A percentile compares a stretch with the other conserved stretches of the same genome.
These are phyloP conservation scores for Clusia tigrina DNA, from an alignment of 2,888 invertebrate genomes.

Conservation along the genomic window DNA sequence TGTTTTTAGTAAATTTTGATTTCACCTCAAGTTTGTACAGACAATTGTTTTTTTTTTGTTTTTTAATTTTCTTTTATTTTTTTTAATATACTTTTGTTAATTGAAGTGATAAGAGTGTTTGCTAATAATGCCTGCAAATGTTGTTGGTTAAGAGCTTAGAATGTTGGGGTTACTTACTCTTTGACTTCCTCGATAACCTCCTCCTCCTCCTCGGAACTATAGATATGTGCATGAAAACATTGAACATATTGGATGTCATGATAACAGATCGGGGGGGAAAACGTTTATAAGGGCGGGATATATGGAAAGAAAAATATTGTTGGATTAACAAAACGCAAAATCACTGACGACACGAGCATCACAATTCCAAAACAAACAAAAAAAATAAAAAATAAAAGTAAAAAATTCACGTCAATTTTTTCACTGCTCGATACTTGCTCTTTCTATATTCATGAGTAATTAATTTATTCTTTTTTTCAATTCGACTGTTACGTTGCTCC, in stretches of 20 bases:
- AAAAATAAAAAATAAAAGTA: too few species aligned
- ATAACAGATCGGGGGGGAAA: slow-evolving; percentile 20
- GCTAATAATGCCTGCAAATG: background rate
- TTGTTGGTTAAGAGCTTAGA: background rate
- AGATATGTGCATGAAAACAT: slow-evolving; percentile 26
- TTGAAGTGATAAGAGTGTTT: slow-evolving; percentile 2
- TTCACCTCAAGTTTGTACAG: too few species aligned
- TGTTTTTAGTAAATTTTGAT: slow-evolving; percentile 20
- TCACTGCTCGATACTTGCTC: too few species aligned
- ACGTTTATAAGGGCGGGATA: slow-evolving; percentile 29
- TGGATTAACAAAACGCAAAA: slow-evolving; percentile 30
- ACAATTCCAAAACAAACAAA: background rate
- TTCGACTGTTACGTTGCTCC: too few species aligned
- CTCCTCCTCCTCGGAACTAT: slow-evolving; percentile 65
- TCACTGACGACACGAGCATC: slow-evolving; percentile 1
- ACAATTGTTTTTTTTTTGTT: slow-evolving; percentile 7
- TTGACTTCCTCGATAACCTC: slow-evolving; percentile 64
- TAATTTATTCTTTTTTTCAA: too few species aligned
- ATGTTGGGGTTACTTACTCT: slow-evolving; percentile 58
- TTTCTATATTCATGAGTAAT: too few species aligned
- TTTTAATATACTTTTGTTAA: slow-evolving; percentile 23
- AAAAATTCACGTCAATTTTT: too few species aligned
- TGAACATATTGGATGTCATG: slow-evolving; percentile 13
- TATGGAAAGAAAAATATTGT: slow-evolving; percentile 39
- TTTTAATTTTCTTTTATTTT: slow-evolving; percentile 12